Conservation (phyloP, 1,140 invertebrate species). For the Drosophila miranda region DNA sequence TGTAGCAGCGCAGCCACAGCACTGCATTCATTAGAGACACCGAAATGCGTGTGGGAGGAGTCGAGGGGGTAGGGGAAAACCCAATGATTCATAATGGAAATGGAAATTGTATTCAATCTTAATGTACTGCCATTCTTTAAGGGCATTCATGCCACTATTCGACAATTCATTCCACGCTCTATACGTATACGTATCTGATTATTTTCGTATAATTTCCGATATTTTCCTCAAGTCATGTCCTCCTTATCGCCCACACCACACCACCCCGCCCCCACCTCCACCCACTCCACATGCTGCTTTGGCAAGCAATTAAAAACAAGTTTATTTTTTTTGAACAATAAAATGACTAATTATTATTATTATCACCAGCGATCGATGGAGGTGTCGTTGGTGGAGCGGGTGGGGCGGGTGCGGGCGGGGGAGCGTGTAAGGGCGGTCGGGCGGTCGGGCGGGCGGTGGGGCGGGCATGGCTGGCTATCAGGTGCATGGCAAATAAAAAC, state of each 20-base stretch:
- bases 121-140: too few relatives aligned
- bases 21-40: slow-evolving; percentile 4
- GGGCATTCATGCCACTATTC: too few relatives aligned
- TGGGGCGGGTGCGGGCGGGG: not conserved
- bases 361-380: slow-evolving; percentile 49
- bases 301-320: slow-evolving; percentile 76
- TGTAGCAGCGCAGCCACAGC: slow-evolving; percentile 23
- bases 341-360: slow-evolving; percentile 80
- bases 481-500: slow-evolving; percentile 70
- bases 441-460: too few relatives aligned
- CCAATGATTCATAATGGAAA: too few relatives aligned
- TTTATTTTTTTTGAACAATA: slow-evolving; percentile 80
- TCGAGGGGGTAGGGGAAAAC: slow-evolving; percentile 9
- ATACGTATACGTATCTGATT: slow-evolving; percentile 30
- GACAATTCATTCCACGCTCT: slow-evolving; percentile 17
- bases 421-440: too few relatives aligned
- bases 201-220: slow-evolving; percentile 46
- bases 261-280: too few relatives aligned
- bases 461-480: slow-evolving; percentile 40
- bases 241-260: slow-evolving; percentile 23
- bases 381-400: not conserved
- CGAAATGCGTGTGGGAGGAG: slow-evolving; percentile 7
- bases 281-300: slow-evolving; percentile 3
- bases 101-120: too few relatives aligned
- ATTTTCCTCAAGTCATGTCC: slow-evolving; percentile 12